These are phyloP conservation scores for Entomobrya proxima DNA, from an alignment of 2,888 invertebrate genomes.

Conservation along the genomic window DNA sequence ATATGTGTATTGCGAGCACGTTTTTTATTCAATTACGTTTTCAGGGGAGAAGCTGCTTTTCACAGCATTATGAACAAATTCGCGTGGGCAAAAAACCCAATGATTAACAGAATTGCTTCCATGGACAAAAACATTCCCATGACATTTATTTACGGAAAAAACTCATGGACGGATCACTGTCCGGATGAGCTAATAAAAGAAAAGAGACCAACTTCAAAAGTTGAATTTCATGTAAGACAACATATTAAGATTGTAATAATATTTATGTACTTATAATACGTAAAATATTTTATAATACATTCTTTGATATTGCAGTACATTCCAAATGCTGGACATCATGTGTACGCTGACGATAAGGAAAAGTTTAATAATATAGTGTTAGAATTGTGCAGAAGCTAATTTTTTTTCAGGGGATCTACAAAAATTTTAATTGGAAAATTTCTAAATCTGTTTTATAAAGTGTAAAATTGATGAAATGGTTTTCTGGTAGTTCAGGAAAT, in stretches of 20 bases:
- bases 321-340: slow-evolving; percentile 94
- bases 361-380: slow-evolving; percentile 89
- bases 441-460: too few relatives aligned
- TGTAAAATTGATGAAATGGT: too few relatives aligned
- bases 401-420: too few relatives aligned
- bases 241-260: too few relatives aligned
- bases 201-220: slow-evolving; percentile 83
- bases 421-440: too few relatives aligned
- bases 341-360: slow-evolving; percentile 93
- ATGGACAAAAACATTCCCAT: slow-evolving; percentile 86
- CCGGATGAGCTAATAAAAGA: slow-evolving; percentile 88
- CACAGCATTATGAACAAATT: slow-evolving; percentile 91
- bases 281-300: too few relatives aligned
- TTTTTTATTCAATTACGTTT: too few relatives aligned
- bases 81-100: slow-evolving; percentile 98
- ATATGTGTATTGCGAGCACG: too few relatives aligned
- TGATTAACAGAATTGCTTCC: slow-evolving; percentile 87
- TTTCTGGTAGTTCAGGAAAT: too few relatives aligned
- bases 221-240: slow-evolving; percentile 85
- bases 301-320: slow-evolving; percentile 82
- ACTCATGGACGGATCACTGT: slow-evolving; percentile 93
- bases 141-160: slow-evolving; percentile 92
- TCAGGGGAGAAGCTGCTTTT: slow-evolving; percentile 93
- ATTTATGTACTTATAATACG: neutral
- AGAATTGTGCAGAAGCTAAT: slow-evolving; percentile 85